Percentiles rank a stretch among this genome's conserved stretches.
These are phyloP conservation scores for Clivina fossor DNA, from an alignment of 2,888 invertebrate species.

Conservation along the genomic window DNA sequence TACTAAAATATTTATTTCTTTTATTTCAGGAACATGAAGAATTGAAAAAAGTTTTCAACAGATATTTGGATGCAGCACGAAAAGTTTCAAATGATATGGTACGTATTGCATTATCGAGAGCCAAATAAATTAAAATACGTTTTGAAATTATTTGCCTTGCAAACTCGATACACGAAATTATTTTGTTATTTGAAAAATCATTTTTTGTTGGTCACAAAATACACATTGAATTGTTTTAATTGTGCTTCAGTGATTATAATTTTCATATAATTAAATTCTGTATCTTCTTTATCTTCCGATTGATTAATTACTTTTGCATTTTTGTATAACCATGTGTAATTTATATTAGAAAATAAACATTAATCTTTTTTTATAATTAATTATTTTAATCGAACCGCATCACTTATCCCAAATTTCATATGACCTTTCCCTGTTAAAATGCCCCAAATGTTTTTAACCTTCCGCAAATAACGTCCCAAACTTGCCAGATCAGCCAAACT, in stretches of 20 bases:
- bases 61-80: constrained; percentile 65
- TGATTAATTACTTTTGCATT: constrained; percentile 61
- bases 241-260: constrained; percentile 60
- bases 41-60: constrained; percentile 61
- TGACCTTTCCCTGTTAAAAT: too few relatives aligned
- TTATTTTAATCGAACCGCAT: too few relatives aligned
- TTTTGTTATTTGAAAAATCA: too few relatives aligned
- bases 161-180: too few relatives aligned
- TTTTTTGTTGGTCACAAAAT: constrained; percentile 19
- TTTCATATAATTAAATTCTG: constrained; percentile 59
- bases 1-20: constrained; percentile 26
- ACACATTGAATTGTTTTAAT: constrained; percentile 56
- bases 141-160: too few relatives aligned
- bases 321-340: constrained; percentile 68
- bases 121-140: too few relatives aligned
- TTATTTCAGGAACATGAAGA: constrained; percentile 63
- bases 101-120: constrained; percentile 39
- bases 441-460: too few relatives aligned
- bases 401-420: too few relatives aligned
- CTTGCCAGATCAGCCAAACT: too few relatives aligned
- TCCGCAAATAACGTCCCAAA: too few relatives aligned
- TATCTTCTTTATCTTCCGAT: constrained; percentile 55
- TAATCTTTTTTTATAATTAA: constrained; percentile 27
- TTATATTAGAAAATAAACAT: constrained; percentile 37
- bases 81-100: constrained; percentile 70